Evolutionary conservation across 1,140 invertebrate species (phyloP), one percentile per base, ranked within the genome.

Genomic region (Notospermus geniculatus): DNA sequence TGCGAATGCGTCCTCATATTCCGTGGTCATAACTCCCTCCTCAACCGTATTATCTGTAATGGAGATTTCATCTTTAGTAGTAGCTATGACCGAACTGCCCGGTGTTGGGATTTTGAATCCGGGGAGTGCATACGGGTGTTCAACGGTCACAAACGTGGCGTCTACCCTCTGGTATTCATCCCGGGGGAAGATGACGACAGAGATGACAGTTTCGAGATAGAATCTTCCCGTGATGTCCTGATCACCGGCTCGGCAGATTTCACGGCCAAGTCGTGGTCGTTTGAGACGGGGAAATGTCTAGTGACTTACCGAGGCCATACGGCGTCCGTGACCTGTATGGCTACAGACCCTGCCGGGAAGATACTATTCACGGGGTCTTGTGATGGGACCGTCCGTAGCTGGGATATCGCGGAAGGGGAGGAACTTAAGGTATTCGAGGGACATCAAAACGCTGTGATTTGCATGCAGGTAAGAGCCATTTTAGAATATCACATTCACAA

Each of bases 61-160:
- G 83, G 82, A 5, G 82, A 84, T 62, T 85, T 85, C 62, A 72
- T 86, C 41, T 83, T 86, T 61, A 82, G 81, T 29, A 80, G 82
- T 53, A 84, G 84, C 0, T 84, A 83, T 68, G 85, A 86, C 70
- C 71, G 81, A 52, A 85, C 84, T 0, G 81, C 81, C 0, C 71
- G 81, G 57, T 83, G 82, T 45, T 86, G 85, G 85, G 74, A 83
- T 58, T 83, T 85, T 59, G 82, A 84, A 56, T 76, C 68, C 7
- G 79, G 77, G 11, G 77, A 81, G 57, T 79, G 75, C 58, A 64
- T 82, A 15, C 65, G 78, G 53, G 76, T 77, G n/a, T 80, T 82
- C 64, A 66, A 82, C 63, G 84, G 84, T 11, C 85, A 86, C 70
- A 78, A 79, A 56, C 76, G 81, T 50, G 83, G 81, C n/a, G 83